Conservation (phyloP, 2,888 invertebrate species). For the Mantis religiosa region DNA sequence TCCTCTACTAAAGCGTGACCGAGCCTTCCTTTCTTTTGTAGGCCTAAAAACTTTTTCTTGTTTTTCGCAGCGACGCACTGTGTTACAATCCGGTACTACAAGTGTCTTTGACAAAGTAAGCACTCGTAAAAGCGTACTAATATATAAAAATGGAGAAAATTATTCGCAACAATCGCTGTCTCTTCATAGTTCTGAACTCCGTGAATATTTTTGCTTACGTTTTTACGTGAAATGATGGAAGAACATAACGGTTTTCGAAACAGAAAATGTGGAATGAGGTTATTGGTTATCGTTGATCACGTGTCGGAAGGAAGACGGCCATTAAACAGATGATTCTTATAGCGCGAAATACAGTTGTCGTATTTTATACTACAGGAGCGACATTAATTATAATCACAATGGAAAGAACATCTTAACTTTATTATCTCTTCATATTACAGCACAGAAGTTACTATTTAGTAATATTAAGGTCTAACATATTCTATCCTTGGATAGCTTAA, state of each 20-base stretch:
- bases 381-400: no score
- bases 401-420: no score
- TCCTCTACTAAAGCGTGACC: not conserved
- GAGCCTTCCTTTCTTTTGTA: not conserved
- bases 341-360: not conserved
- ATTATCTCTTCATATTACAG: no score
- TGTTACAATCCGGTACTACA: conserved; percentile 6
- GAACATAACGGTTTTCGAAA: conserved; percentile 28
- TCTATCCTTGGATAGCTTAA: no score
- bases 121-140: not conserved
- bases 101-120: not conserved
- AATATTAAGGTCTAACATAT: no score
- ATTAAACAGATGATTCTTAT: not conserved
- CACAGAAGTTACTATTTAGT: no score
- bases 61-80: conserved; percentile 17
- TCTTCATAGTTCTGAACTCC: not conserved
- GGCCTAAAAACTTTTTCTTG: conserved; percentile 15
- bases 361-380: no score
- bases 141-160: not conserved
- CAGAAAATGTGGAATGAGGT: conserved; percentile 46
- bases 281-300: conserved; percentile 44
- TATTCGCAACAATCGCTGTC: not conserved
- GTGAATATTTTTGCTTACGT: not conserved
- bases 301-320: conserved; percentile 10
- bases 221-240: not conserved